phyloP scores from a whole-genome alignment of 2,113 vertebrate genomes.

The Trochalopteron elliotii region DNA sequence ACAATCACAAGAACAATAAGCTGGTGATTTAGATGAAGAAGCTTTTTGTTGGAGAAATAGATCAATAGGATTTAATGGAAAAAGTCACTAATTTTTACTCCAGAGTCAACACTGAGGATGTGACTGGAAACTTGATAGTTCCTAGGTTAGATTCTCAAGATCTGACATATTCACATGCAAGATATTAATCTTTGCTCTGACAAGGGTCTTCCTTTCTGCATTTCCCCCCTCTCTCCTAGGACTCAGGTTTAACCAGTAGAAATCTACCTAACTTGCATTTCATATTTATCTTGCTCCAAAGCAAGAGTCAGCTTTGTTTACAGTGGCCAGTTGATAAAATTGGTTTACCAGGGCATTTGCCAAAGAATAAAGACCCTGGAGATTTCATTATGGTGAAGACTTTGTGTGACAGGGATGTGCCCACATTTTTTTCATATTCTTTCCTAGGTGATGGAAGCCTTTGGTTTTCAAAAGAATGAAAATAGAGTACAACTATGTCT shows the following conservation, averaged over 20 bases:
- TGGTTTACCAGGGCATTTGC: not conserved
- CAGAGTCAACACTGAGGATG: conserved; percentile 40
- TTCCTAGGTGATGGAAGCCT: not conserved
- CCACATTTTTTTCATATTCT: not conserved
- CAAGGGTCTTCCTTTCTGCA: conserved; percentile 8
- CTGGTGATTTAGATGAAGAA: conserved; percentile 4
- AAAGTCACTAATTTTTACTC: conserved; percentile 51
- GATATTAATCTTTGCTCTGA: conserved; percentile 24
- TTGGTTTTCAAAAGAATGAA: not conserved
- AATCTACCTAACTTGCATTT: not conserved
- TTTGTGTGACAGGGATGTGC: not conserved
- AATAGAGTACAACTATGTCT: not conserved
- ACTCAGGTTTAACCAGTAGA: not conserved
- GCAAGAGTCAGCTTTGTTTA: not conserved
- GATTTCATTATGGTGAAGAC: not conserved
- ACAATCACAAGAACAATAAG: conserved; percentile 35
- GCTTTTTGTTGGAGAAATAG: conserved; percentile 21
- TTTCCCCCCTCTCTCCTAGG: not conserved
- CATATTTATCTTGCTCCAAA: not conserved
- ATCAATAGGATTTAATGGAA: conserved; percentile 44
- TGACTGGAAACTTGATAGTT: conserved; percentile 49
- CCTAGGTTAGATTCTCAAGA: not conserved
- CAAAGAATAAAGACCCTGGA: not conserved
- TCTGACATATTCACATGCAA: not conserved
- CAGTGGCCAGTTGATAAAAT: not conserved